Base-by-base conservation (phyloP, 30 jellyfish, hydroid and myxozoan species). In the Aurelia coerulea region DNA sequence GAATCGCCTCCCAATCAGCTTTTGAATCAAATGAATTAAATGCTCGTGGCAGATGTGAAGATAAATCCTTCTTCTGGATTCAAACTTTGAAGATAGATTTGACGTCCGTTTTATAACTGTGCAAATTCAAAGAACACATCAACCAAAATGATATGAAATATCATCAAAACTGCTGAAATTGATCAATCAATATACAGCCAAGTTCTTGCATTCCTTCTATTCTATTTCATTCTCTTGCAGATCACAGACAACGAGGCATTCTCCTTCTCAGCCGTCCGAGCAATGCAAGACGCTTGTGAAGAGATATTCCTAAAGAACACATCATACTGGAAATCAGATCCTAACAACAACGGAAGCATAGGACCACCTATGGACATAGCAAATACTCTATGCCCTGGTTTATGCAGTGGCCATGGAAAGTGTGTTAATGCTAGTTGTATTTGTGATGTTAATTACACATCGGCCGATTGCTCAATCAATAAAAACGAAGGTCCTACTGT, bases 391-490 rank as follows among this genome's bases (percentile, higher is more conserved):
- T 90, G 97, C 72, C 96, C 92, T 7, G 73, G 76, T 23, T 76
- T 84, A 69, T 90, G 97, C 78, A 82, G 83, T 56, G 92, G 92
- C 13, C 73, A 75, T 51, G 97, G 97, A 9, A 71, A 39, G n/a
- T 90, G 97, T 60, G 54, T 50, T 50, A 90, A 90, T 73, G 95
- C 90, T 9, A 90, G 78, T 6, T 90, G 97, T 74, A 53, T 46
- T n/a, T 90, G 97, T 67, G 67, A 82, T 5, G 72, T 63, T 1
- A 87, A 77, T 19, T 90, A 46, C 85, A 82, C 88, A 10, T 52
- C 96, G 1, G 85, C 96, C 31, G 97, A 90, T 41, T 90, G 97
- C 53, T 90, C 97, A 3, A 11, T 90, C 49, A 62, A 65, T 23
- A 80, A 41, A 70, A 78, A 59, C 2, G 7, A 4, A 52, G 79